Evolutionary conservation across 2,113 vertebrate species (phyloP).

Genomic region (Odobenus rosmarus): DNA sequence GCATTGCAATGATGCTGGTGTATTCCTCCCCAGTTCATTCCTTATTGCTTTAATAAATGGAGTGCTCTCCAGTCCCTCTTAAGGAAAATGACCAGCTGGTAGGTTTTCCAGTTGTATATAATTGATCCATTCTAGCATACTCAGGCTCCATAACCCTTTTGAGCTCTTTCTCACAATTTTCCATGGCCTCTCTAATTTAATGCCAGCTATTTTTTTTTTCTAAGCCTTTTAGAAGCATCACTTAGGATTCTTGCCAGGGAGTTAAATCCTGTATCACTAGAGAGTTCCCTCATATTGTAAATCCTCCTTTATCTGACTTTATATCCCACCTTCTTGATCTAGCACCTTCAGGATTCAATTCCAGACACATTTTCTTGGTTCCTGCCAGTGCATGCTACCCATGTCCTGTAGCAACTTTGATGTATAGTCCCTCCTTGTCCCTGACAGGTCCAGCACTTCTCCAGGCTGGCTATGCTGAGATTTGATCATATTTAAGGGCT

Average conservation of each 20-base stretch:
- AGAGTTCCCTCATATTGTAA: neutral
- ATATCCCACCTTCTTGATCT: neutral
- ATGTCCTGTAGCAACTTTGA: neutral
- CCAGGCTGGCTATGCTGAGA: neutral
- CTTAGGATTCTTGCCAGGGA: neutral
- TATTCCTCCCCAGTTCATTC: neutral
- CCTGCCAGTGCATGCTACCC: neutral
- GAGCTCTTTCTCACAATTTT: neutral
- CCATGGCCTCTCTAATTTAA: neutral
- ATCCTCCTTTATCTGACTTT: neutral
- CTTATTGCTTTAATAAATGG: neutral
- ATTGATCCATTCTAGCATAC: neutral
- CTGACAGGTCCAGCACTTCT: neutral
- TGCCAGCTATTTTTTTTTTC: neutral
- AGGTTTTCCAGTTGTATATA: neutral
- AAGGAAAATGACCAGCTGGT: neutral
- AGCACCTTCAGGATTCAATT: neutral
- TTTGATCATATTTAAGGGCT: neutral
- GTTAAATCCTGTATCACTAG: neutral
- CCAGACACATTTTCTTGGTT: neutral
- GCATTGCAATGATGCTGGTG: neutral
- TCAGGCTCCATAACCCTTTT: neutral
- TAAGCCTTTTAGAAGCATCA: neutral
- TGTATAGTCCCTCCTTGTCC: neutral
- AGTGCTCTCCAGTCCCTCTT: neutral